Conservation (phyloP, 35 echinoderm and acorn worm genomes). For the Hemicentrotus pulcherrimus region DNA sequence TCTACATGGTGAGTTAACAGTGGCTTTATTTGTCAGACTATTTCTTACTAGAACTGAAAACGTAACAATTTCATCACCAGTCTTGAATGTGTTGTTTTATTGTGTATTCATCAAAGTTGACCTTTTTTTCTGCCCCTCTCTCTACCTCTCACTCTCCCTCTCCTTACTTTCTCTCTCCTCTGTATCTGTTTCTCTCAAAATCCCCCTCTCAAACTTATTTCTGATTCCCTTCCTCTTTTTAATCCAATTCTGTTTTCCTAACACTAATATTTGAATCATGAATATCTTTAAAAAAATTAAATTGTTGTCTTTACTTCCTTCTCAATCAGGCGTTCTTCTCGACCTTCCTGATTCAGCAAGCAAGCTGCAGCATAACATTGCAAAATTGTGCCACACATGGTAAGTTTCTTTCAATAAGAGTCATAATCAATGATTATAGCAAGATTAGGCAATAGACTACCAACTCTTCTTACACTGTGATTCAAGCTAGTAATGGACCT, state of each 20-base stretch:
- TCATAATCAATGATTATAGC: no score
- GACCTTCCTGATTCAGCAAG: constrained; percentile 84
- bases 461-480: no score
- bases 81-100: no score
- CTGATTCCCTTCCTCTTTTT: not conserved
- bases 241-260: not conserved
- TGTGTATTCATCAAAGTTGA: no score
- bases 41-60: no score
- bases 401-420: constrained; percentile 33
- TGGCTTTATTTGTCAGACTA: no score
- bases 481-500: no score
- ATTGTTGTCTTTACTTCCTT: not conserved
- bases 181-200: not conserved
- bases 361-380: constrained; percentile 79
- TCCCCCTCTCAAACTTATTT: not conserved
- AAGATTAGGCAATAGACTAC: no score
- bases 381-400: constrained; percentile 88
- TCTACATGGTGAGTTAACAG: constrained; percentile 60
- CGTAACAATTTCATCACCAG: no score
- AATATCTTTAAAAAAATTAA: not conserved
- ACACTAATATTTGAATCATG: not conserved
- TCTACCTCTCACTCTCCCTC: no score
- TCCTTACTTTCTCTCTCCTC: not conserved
- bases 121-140: no score
- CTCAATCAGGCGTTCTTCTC: constrained; percentile 68